A percentile compares a stretch with the other conserved stretches of the same genome.
These are phyloP conservation scores for Scomber japonicus DNA, from an alignment of 2,113 vertebrate genomes.

Conservation along the genomic window DNA sequence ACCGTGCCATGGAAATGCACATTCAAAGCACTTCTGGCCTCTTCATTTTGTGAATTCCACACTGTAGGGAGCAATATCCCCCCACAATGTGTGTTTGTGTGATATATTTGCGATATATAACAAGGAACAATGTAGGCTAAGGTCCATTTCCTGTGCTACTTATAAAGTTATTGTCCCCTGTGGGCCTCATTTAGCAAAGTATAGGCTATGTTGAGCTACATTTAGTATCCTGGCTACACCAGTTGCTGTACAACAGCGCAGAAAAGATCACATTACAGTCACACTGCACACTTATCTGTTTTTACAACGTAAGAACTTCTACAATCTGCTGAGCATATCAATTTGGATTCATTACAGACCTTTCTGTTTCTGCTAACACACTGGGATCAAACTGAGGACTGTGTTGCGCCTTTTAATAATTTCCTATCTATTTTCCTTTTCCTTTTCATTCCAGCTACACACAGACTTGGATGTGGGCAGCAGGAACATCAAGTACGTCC, in stretches of 20 bases:
- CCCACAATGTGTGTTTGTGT: constrained; percentile 49
- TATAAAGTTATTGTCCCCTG: constrained; percentile 74
- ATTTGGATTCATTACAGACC: constrained; percentile 31
- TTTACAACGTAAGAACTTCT: constrained; percentile 35
- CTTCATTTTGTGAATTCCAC: constrained; percentile 43
- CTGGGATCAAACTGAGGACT: background rate
- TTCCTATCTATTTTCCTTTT: background rate
- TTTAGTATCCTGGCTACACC: constrained; percentile 53
- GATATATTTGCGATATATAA: constrained; percentile 73
- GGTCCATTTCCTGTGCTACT: constrained; percentile 76
- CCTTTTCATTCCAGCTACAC: constrained; percentile 89
- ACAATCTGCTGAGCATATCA: constrained; percentile 49
- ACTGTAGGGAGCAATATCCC: constrained; percentile 68
- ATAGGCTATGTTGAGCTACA: constrained; percentile 53
- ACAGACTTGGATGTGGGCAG: constrained; percentile 94
- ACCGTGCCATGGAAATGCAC: constrained; percentile 8
- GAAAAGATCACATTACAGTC: constrained; percentile 36
- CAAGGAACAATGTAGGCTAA: constrained; percentile 70
- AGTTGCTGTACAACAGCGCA: constrained; percentile 27
- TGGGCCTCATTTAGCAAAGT: constrained; percentile 77
- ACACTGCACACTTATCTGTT: constrained; percentile 41
- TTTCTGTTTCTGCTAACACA: background rate
- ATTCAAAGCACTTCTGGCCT: constrained; percentile 27
- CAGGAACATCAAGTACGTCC: constrained; percentile 95
- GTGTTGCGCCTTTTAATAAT: constrained; percentile 16